These are phyloP conservation scores for Trematomus loennbergii DNA, from an alignment of 2,113 vertebrate genomes.

Conservation along the genomic window DNA sequence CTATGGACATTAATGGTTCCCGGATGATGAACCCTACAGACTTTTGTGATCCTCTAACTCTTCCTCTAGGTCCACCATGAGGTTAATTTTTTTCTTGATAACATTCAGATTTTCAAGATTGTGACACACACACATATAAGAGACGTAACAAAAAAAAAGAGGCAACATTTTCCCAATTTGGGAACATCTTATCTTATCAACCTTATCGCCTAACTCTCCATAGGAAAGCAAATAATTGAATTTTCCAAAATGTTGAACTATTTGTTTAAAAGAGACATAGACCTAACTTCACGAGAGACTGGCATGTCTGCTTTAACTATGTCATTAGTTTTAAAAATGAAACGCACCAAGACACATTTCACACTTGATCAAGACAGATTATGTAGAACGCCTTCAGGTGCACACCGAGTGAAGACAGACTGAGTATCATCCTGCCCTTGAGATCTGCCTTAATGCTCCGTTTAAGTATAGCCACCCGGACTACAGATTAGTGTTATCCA, in stretches of 20 bases:
- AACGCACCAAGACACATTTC: constrained; percentile 5
- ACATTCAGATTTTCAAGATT: too few species aligned
- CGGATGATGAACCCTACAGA: neutral
- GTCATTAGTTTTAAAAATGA: neutral
- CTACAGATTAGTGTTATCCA: constrained; percentile 43
- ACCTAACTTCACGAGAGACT: neutral
- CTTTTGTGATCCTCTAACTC: too few species aligned
- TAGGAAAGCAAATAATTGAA: too few species aligned
- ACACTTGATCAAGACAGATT: constrained; percentile 2
- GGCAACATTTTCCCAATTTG: too few species aligned
- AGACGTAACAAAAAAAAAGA: neutral
- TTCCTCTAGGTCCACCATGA: too few species aligned
- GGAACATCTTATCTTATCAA: too few species aligned
- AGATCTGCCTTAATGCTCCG: constrained; percentile 54
- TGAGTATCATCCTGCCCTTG: constrained; percentile 16
- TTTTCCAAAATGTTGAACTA: constrained; percentile 5
- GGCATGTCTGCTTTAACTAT: neutral
- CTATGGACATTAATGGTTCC: neutral
- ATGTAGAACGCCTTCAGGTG: neutral
- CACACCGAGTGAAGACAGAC: constrained; percentile 2
- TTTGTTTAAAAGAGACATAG: neutral
- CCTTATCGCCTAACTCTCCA: too few species aligned
- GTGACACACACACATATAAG: neutral
- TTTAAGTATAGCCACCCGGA: constrained; percentile 68
- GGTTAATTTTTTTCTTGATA: too few species aligned